A percentile compares a stretch with the other conserved stretches of the same genome.
These are phyloP conservation scores for Caenorhabditis sp. DNA, from an alignment of 2,888 invertebrate species.

Conservation along the genomic window DNA sequence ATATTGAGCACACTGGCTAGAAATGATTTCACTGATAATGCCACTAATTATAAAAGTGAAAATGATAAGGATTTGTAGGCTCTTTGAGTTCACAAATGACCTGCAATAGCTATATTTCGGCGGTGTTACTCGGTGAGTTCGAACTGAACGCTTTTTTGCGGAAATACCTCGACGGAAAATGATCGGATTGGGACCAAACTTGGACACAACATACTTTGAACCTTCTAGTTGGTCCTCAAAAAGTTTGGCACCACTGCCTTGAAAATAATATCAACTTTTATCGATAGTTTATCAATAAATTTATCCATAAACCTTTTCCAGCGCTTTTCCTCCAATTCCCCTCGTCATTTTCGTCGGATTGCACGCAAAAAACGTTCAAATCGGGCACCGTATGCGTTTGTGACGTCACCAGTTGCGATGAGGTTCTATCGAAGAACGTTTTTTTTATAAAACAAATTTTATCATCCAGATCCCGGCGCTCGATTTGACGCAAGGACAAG, in stretches of 20 bases:
- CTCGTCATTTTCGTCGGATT: too few relatives aligned
- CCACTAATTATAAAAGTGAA: neutral
- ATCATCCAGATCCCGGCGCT: slow-evolving; percentile 13
- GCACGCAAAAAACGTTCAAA: slow-evolving; percentile 44
- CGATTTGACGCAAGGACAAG: slow-evolving; percentile 53
- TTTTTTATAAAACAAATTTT: neutral
- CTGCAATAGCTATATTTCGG: too few relatives aligned
- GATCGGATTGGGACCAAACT: too few relatives aligned
- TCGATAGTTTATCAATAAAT: too few relatives aligned
- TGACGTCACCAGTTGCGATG: slow-evolving; percentile 68
- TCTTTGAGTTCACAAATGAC: neutral
- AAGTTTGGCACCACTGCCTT: too few relatives aligned
- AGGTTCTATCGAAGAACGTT: slow-evolving; percentile 33
- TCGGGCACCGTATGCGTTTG: slow-evolving; percentile 67
- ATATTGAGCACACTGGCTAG: neutral
- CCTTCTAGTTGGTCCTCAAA: too few relatives aligned
- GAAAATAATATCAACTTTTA: too few relatives aligned
- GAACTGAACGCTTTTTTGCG: too few relatives aligned
- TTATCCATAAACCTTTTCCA: too few relatives aligned
- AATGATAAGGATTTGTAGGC: neutral
- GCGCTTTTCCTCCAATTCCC: neutral
- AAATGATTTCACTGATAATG: neutral
- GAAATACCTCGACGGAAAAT: too few relatives aligned
- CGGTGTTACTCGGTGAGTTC: neutral
- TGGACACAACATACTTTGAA: too few relatives aligned